Evolutionary conservation across 2,797 vertebrate genomes (phyloP), one percentile per base, ranked within the genome.

Genomic region (Selene dorsalis): DNA sequence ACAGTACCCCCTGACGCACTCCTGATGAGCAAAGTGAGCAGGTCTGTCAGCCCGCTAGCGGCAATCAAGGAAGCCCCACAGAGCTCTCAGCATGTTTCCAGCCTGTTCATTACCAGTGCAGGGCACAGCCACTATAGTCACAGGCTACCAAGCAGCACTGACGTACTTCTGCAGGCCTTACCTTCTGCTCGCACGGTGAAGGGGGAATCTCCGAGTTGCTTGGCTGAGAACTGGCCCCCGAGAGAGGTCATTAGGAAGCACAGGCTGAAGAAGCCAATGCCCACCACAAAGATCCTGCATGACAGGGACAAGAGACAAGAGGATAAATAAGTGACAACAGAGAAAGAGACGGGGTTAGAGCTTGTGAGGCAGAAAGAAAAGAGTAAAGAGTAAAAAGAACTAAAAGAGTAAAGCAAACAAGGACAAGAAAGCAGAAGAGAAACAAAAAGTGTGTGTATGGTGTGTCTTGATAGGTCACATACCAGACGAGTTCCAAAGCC

Each of bases 171-270:
- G 53, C 69, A n/a, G 0, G 64, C 72, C 85, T 80, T 95, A 99
- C 97, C 97, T 97, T 99, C 98, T 0, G 96, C 96, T 75, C 96
- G 94, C 85, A 96, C 92, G 87, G 97, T 97, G 93, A 99, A 98
- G 28, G 97, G 97, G 0, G 97, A 97, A 84, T 99, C 97, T 78
- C 95, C 96, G 32, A 95, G 93, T 82, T 96, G 95, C 92, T 96
- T 97, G 89, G 96, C 93, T 0, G 96, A 97, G 92, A 99, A 96
- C 94, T 98, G 97, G 80, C 97, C 97, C 87, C 97, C 98, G 83
- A 99, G 95, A 26, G 97, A 99, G 0, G 97, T 98, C 97, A 99
- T 99, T 90, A 99, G 95, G 92, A 99, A 99, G 94, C 97, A 99
- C 82, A 99, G 93, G 2, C 97, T 99, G 94, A 99, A 99, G 95